phyloP scores from a whole-genome alignment of 2,888 invertebrate genomes.

The Erynnis tages region DNA sequence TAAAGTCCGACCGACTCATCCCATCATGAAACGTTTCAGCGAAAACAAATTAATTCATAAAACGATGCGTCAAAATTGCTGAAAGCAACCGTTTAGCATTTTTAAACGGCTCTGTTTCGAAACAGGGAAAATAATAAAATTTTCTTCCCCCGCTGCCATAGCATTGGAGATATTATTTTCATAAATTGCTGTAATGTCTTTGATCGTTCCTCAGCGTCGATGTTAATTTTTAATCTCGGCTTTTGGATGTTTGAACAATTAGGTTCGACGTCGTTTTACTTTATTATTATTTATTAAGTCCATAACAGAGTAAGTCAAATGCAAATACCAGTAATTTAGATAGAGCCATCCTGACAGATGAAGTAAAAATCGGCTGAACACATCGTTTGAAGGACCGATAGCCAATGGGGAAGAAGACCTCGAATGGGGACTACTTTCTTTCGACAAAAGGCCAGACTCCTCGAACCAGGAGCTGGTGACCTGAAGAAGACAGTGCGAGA shows the following conservation, averaged over 20 bases:
- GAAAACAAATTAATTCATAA: conserved; percentile 1
- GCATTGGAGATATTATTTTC: not conserved
- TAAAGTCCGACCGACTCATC: not conserved
- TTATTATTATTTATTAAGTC: not conserved
- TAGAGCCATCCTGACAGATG: too few relatives aligned
- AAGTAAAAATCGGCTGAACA: too few relatives aligned
- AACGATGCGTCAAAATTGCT: conserved; percentile 6
- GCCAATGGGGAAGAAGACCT: too few relatives aligned
- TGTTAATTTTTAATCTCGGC: not conserved
- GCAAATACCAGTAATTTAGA: too few relatives aligned
- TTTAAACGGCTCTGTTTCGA: not conserved
- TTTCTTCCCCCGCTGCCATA: not conserved
- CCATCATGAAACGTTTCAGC: not conserved
- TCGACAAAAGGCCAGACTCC: too few relatives aligned
- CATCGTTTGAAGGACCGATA: too few relatives aligned
- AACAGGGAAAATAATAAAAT: not conserved
- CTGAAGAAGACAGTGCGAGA: too few relatives aligned
- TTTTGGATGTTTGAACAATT: not conserved
- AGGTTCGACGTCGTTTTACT: not conserved
- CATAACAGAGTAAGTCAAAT: too few relatives aligned
- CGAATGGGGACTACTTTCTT: too few relatives aligned
- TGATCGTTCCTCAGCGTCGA: not conserved
- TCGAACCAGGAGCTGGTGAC: too few relatives aligned
- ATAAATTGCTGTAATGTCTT: not conserved
- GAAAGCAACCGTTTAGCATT: conserved; percentile 3